phyloP scores from a whole-genome alignment of 2,888 invertebrate genomes.

The Gortyna flavago region DNA sequence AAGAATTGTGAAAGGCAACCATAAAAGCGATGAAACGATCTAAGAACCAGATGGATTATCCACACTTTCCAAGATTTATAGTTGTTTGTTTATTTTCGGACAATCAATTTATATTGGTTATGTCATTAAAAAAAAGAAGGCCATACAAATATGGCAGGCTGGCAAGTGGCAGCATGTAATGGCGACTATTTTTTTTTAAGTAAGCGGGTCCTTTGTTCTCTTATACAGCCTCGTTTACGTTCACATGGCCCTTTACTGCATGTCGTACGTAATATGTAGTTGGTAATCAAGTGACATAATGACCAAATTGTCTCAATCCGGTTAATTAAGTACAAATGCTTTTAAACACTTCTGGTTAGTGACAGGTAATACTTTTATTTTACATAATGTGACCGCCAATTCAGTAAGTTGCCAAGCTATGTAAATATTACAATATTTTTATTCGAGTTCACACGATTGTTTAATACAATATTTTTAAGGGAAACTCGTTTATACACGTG shows the following conservation, averaged over 20 bases:
- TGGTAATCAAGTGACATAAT: slow-evolving; percentile 51
- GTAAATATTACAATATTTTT: slow-evolving; percentile 13
- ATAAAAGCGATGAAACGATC: slow-evolving; percentile 63
- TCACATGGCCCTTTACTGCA: slow-evolving; percentile 47
- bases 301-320: slow-evolving; percentile 21
- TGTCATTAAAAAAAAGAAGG: slow-evolving; percentile 46
- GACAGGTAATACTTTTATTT: slow-evolving; percentile 29
- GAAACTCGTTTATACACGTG: no score
- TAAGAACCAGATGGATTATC: slow-evolving; percentile 74
- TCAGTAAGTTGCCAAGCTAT: slow-evolving; percentile 8
- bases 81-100: slow-evolving; percentile 62
- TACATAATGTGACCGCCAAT: slow-evolving; percentile 10
- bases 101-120: slow-evolving; percentile 52
- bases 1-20: slow-evolving; percentile 81
- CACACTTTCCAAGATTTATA: slow-evolving; percentile 80
- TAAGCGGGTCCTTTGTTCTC: slow-evolving; percentile 27
- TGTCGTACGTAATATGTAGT: slow-evolving; percentile 34
- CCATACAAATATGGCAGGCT: slow-evolving; percentile 43
- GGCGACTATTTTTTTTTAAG: slow-evolving; percentile 13
- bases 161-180: slow-evolving; percentile 15
- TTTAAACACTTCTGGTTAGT: slow-evolving; percentile 39
- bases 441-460: slow-evolving; percentile 5
- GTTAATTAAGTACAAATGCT: slow-evolving; percentile 24
- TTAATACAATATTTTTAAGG: background rate
- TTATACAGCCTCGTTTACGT: slow-evolving; percentile 28